Conservation (phyloP, 2,888 invertebrate species). For the Gari tellinella region DNA sequence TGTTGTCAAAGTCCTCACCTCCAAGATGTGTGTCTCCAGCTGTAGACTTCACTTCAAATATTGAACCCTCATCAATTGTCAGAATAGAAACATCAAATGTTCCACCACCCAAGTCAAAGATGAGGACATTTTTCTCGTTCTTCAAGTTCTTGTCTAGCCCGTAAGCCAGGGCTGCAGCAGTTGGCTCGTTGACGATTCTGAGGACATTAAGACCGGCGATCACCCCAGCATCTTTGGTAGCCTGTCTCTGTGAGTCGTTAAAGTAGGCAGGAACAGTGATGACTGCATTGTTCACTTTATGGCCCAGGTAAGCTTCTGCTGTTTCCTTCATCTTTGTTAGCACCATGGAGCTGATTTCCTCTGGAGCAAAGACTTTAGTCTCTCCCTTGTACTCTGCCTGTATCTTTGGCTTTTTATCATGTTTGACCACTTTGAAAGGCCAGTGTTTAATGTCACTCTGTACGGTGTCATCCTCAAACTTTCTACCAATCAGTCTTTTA, state of each 20-base stretch:
- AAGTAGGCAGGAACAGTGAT: constrained; percentile 84
- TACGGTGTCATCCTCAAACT: constrained; percentile 72
- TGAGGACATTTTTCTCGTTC: constrained; percentile 86
- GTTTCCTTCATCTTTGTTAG: constrained; percentile 93
- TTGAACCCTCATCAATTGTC: constrained; percentile 86
- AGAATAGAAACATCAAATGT: constrained; percentile 85
- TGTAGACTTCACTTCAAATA: constrained; percentile 82
- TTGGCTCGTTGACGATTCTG: constrained; percentile 88
- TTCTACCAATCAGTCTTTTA: constrained; percentile 79
- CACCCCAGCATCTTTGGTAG: constrained; percentile 86
- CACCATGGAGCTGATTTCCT: constrained; percentile 96
- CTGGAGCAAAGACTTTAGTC: constrained; percentile 93
- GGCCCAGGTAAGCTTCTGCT: constrained; percentile 87
- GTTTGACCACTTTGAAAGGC: constrained; percentile 75
- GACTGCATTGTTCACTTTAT: constrained; percentile 83
- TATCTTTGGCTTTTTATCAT: constrained; percentile 75
- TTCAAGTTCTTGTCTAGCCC: constrained; percentile 87
- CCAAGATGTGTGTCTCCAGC: constrained; percentile 82
- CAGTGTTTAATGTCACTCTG: constrained; percentile 79
- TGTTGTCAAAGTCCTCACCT: constrained; percentile 80
- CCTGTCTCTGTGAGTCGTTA: constrained; percentile 87
- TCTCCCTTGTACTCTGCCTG: constrained; percentile 89
- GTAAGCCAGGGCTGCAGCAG: constrained; percentile 85
- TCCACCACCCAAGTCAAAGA: constrained; percentile 87
- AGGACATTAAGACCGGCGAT: constrained; percentile 85